Conservation (phyloP, 2,797 vertebrate species). For the Bovichtus diacanthus region DNA sequence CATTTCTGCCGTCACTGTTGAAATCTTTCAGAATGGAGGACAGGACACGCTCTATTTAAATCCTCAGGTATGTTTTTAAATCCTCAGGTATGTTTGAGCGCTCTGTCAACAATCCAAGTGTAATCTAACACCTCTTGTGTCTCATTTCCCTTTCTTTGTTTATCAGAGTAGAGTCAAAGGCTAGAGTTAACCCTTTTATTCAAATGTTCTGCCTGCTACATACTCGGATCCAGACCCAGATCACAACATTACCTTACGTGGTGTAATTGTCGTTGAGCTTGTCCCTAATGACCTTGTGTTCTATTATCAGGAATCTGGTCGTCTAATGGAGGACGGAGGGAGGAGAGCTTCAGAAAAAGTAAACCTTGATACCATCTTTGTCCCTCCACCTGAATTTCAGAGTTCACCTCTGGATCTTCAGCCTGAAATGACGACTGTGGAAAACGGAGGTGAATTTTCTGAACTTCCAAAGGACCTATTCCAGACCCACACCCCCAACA, state of each 20-base stretch:
- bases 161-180: constrained; percentile 47
- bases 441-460: constrained; percentile 1
- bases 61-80: constrained; percentile 35
- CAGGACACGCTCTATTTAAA: constrained; percentile 11
- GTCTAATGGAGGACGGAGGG: not conserved
- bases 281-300: constrained; percentile 1
- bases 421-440: not conserved
- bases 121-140: constrained; percentile 5
- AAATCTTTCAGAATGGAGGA: constrained; percentile 24
- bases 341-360: not conserved
- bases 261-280: not conserved
- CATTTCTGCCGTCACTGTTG: constrained; percentile 9
- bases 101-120: not conserved
- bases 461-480: constrained; percentile 20
- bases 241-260: not conserved
- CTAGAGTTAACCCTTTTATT: constrained; percentile 50
- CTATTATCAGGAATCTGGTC: constrained; percentile 59
- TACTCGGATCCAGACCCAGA: not conserved
- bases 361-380: not conserved
- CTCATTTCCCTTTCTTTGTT: constrained; percentile 2
- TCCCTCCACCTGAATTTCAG: constrained; percentile 39
- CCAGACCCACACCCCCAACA: constrained; percentile 10
- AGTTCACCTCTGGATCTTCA: constrained; percentile 28
- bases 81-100: constrained; percentile 19
- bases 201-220: constrained; percentile 57